Percentiles rank a stretch among this genome's conserved stretches.
phyloP scores from a whole-genome alignment of 2,797 vertebrate genomes.

The Cottoperca gobio region DNA sequence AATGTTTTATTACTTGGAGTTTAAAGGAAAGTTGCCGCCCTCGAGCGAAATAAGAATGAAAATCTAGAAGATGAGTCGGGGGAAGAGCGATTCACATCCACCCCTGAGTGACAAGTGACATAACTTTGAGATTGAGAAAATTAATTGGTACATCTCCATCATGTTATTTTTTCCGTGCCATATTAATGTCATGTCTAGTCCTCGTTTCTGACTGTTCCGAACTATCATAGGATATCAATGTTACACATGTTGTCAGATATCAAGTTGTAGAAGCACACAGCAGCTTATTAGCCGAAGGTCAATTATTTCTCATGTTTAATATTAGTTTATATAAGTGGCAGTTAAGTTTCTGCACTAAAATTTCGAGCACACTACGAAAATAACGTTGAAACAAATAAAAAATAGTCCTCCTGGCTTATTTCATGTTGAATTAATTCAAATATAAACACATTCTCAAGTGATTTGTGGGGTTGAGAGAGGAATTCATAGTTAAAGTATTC shows the following conservation, averaged over 20 bases:
- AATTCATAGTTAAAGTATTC: neutral
- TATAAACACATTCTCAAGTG: neutral
- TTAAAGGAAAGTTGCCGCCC: constrained; percentile 53
- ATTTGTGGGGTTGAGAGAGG: neutral
- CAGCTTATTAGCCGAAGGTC: neutral
- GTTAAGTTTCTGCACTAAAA: neutral
- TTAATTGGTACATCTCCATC: constrained; percentile 53
- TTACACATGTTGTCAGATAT: neutral
- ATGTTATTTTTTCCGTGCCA: neutral
- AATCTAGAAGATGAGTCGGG: constrained; percentile 40
- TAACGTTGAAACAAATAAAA: neutral
- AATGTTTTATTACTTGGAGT: constrained; percentile 52
- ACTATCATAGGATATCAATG: neutral
- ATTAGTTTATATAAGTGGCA: neutral
- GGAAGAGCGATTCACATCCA: constrained; percentile 35
- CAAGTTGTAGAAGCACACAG: neutral
- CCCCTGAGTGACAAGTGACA: constrained; percentile 61
- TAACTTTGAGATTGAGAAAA: constrained; percentile 48
- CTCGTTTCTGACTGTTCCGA: neutral
- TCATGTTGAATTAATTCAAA: neutral
- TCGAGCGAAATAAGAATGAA: constrained; percentile 54
- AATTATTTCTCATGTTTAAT: neutral
- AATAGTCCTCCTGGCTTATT: neutral
- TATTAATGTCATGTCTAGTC: constrained; percentile 14
- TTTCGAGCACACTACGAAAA: neutral